Evolutionary conservation across 2,797 vertebrate genomes (phyloP), one percentile per base, ranked within the genome.

Genomic region (Podarcis siculus): DNA sequence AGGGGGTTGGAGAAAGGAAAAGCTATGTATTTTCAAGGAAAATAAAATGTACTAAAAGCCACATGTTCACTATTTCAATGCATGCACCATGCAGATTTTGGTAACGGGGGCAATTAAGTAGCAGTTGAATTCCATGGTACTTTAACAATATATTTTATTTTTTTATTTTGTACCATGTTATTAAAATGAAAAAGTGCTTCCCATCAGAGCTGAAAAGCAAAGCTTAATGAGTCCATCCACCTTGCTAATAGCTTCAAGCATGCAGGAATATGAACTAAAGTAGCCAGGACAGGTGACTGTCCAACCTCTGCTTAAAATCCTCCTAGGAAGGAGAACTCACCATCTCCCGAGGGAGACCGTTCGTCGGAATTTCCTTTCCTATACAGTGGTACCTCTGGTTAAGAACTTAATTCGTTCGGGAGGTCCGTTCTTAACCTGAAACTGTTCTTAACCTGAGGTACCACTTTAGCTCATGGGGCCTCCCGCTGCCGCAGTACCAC

Each of bases 141-240:
- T 89, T 91, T 91, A 89, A 89, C 12, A 23, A 49, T 91, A 55
- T 75, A 23, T 1, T 79, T 81, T 90, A 86, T 88, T 94, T 78
- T 93, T 72, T 94, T 92, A 93, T 91, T 95, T 94, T 91, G 77
- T 39, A 90, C 83, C 30, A 73, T 88, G 55, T 15, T 77, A 89
- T 80, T 87, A 81, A 91, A 49, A 93, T 79, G 79, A 55, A 76
- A 93, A 91, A 88, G 73, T 76, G 30, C 25, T 25, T 73, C 90
- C 76, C 49, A 69, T 76, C 61, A 81, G 8, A 12, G 69, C 42
- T 73, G 88, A 93, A 87, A 89, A 87, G 42, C n/a, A 69, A 49
- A 58, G 86, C 85, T 71, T 76, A 90, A 91, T 83, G 83, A 85
- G 87, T 90, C 80, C 86, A 89, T 55, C 76, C 78, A 67, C 73